Conservation (phyloP, 2,888 invertebrate species). For the Coronaproctus castanopsis region DNA sequence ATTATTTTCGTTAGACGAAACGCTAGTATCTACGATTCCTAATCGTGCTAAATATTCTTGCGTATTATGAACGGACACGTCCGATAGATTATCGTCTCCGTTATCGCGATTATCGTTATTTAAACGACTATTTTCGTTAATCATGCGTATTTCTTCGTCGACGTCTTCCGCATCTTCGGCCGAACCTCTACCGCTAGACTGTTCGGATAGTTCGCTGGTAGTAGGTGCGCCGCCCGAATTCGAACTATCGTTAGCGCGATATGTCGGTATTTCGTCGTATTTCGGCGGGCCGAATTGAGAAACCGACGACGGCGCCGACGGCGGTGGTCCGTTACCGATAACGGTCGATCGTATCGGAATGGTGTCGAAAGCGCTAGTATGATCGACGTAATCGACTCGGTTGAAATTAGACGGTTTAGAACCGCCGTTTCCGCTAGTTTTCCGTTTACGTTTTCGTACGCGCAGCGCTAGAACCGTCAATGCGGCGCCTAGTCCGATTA, state of each 20-base stretch:
- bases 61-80: conserved; percentile 79
- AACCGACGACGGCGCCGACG: conserved; percentile 30
- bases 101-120: conserved; percentile 34
- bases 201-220: conserved; percentile 79
- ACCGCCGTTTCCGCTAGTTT: conserved; percentile 48
- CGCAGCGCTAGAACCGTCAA: conserved; percentile 52
- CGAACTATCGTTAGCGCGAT: conserved; percentile 35
- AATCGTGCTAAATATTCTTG: conserved; percentile 86
- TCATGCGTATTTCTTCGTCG: conserved; percentile 94
- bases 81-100: conserved; percentile 61
- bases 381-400: conserved; percentile 58
- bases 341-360: conserved; percentile 51
- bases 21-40: conserved; percentile 66
- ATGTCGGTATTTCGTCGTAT: conserved; percentile 76
- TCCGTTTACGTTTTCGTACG: conserved; percentile 57
- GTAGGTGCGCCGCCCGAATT: conserved; percentile 58
- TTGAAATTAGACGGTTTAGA: conserved; percentile 32
- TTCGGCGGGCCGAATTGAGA: conserved; percentile 72
- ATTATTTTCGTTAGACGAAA: neutral
- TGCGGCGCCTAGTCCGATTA: conserved; percentile 65
- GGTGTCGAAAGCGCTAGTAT: conserved; percentile 73
- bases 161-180: conserved; percentile 84
- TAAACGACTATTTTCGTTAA: conserved; percentile 58
- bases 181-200: conserved; percentile 86
- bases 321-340: conserved; percentile 27